phyloP scores from a whole-genome alignment of 2,797 vertebrate genomes.

The Thunnus albacares region DNA sequence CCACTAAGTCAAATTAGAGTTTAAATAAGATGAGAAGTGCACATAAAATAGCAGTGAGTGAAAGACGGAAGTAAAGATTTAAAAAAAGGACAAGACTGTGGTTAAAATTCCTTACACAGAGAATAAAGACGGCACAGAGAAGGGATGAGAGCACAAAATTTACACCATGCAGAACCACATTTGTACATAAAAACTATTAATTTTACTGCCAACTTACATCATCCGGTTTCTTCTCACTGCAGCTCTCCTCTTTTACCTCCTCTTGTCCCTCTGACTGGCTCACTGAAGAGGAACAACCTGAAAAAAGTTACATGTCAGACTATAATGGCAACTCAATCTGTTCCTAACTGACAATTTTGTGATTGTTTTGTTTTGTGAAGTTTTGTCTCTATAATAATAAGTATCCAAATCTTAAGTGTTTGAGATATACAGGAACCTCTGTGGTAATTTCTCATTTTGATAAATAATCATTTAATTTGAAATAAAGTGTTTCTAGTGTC shows the following conservation, averaged over 20 bases:
- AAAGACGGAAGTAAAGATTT: not conserved
- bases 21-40: not conserved
- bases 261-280: constrained; percentile 65
- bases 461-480: not conserved
- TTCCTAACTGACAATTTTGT: not conserved
- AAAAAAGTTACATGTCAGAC: constrained; percentile 2
- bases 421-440: not conserved
- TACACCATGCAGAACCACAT: not conserved
- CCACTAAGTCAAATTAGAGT: not conserved
- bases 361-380: not conserved
- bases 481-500: not conserved
- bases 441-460: not conserved
- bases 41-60: not conserved
- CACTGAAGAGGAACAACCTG: constrained; percentile 43
- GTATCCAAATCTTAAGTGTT: not conserved
- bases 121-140: not conserved
- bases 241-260: constrained; percentile 58
- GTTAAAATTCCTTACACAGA: not conserved
- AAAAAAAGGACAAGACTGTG: not conserved
- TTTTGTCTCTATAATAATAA: not conserved
- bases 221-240: constrained; percentile 62
- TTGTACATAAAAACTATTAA: not conserved
- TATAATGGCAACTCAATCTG: not conserved
- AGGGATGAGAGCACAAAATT: not conserved
- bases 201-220: constrained; percentile 52